phyloP scores from a whole-genome alignment of 2,797 vertebrate species.

The Gambelia wislizenii region DNA sequence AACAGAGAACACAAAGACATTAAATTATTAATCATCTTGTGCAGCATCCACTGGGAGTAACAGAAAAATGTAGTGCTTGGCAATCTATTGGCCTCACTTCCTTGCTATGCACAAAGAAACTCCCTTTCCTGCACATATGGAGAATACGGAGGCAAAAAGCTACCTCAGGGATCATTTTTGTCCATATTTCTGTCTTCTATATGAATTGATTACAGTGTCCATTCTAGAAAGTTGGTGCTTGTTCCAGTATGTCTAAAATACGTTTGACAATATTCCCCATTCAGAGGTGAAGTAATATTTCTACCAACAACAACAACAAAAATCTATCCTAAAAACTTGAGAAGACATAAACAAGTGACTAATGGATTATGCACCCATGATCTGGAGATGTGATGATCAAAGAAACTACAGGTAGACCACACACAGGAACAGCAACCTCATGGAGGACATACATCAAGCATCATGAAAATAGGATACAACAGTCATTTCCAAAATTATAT shows the following conservation, averaged over 20 bases:
- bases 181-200: constrained; percentile 61
- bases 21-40: constrained; percentile 78
- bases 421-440: neutral
- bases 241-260: neutral
- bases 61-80: constrained; percentile 61
- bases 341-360: neutral
- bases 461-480: neutral
- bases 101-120: constrained; percentile 49
- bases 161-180: constrained; percentile 57
- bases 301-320: neutral
- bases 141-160: constrained; percentile 45
- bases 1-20: constrained; percentile 80
- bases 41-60: constrained; percentile 63
- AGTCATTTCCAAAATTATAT: neutral
- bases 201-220: constrained; percentile 47
- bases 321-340: neutral
- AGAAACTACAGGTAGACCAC: neutral
- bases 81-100: constrained; percentile 59
- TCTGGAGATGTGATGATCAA: neutral
- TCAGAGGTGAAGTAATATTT: neutral
- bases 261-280: rapidly evolving
- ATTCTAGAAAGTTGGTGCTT: neutral
- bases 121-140: constrained; percentile 71
- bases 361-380: neutral
- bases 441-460: neutral